Evolutionary conservation across 2,888 invertebrate species (phyloP).

Genomic region (Heliconius aoede): DNA sequence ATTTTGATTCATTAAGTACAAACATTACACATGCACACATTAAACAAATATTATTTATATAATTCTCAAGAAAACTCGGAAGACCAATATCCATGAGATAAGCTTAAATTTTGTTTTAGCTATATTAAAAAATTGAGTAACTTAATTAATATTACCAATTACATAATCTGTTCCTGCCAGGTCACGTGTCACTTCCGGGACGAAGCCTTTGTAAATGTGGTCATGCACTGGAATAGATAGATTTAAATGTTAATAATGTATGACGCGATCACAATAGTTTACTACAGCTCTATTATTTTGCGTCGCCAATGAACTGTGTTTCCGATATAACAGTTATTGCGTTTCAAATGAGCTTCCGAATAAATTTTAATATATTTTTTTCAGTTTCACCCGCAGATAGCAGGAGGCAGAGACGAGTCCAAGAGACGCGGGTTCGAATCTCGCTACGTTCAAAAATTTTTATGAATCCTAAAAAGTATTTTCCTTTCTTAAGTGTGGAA

Average conservation of each 20-base stretch:
- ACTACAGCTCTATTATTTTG: conserved; percentile 35
- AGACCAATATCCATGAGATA: too few relatives aligned
- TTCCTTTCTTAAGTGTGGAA: too few relatives aligned
- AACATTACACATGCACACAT: too few relatives aligned
- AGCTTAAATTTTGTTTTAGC: too few relatives aligned
- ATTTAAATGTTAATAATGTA: conserved; percentile 27
- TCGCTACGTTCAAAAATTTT: too few relatives aligned
- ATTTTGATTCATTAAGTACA: too few relatives aligned
- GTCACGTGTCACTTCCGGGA: neutral
- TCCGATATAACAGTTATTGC: conserved; percentile 27
- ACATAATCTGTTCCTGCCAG: neutral
- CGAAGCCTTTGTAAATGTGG: conserved; percentile 4
- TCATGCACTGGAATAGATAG: conserved; percentile 20
- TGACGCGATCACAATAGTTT: conserved; percentile 27
- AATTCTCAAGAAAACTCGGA: too few relatives aligned
- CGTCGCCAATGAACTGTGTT: conserved; percentile 29
- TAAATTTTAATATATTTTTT: too few relatives aligned
- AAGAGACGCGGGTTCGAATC: neutral
- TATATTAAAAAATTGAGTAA: neutral
- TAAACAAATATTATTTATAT: too few relatives aligned
- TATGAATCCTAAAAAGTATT: neutral
- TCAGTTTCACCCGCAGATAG: too few relatives aligned
- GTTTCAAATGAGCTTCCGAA: neutral
- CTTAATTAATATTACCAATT: neutral
- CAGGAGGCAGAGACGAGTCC: too few relatives aligned